Percentiles rank a stretch among this genome's conserved stretches.
phyloP scores from a whole-genome alignment of 2,797 vertebrate species.

The Sylvilagus floridanus region DNA sequence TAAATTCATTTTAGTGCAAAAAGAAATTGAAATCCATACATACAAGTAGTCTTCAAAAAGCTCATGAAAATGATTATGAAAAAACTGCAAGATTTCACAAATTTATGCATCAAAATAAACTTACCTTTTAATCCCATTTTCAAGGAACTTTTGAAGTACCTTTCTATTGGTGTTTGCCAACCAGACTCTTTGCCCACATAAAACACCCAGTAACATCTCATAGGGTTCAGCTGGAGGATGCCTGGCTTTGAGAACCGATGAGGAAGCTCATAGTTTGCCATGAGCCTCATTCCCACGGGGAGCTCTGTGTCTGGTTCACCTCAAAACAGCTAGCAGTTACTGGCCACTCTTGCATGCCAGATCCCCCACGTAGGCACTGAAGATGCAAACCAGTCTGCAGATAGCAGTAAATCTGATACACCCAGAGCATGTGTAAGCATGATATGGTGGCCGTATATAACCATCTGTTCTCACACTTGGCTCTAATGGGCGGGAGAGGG shows the following conservation, averaged over 20 bases:
- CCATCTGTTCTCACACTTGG: not conserved
- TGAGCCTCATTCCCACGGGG: not conserved
- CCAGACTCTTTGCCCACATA: not conserved
- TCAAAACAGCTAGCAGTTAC: conserved; percentile 28
- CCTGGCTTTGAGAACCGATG: not conserved
- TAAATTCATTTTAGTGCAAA: too few relatives aligned
- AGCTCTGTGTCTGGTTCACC: not conserved
- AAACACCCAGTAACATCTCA: conserved; percentile 19
- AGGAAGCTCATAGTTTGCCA: not conserved
- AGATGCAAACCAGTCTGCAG: not conserved
- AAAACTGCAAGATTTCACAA: too few relatives aligned
- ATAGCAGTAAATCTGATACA: not conserved
- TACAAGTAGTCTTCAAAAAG: too few relatives aligned
- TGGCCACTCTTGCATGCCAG: not conserved
- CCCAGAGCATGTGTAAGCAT: not conserved
- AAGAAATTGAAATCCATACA: too few relatives aligned
- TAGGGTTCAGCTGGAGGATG: conserved; percentile 35
- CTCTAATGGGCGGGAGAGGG: not conserved
- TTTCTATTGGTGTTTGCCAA: not conserved
- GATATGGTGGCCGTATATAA: not conserved
- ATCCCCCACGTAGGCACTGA: not conserved
- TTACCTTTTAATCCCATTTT: too few relatives aligned
- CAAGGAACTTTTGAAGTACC: too few relatives aligned
- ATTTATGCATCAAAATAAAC: too few relatives aligned
- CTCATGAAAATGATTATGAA: too few relatives aligned